A percentile compares a stretch with the other conserved stretches of the same genome.
These are phyloP conservation scores for Heliothis peltigera DNA, from an alignment of 2,888 invertebrate genomes.

Conservation along the genomic window DNA sequence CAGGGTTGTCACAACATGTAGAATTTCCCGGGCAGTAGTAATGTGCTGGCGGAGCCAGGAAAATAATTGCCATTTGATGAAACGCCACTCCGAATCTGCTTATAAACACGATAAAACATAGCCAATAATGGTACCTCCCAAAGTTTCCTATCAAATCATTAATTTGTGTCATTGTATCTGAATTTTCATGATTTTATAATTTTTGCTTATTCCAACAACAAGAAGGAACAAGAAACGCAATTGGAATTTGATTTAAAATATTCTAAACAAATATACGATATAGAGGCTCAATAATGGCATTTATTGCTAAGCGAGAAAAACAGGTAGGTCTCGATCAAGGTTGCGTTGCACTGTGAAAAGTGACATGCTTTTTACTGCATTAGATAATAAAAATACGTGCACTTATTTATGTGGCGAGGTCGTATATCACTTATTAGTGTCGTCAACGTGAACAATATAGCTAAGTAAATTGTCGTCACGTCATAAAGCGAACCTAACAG, in stretches of 20 bases:
- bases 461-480: conserved; percentile 10
- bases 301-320: conserved; percentile 37
- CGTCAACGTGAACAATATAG: not conserved
- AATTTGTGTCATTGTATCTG: conserved; percentile 75
- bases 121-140: conserved; percentile 55
- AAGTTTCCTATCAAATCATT: conserved; percentile 80
- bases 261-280: conserved; percentile 25
- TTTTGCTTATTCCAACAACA: conserved; percentile 4
- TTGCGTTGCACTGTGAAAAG: conserved; percentile 21
- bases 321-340: conserved; percentile 49
- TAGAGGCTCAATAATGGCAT: conserved; percentile 20
- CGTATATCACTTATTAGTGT: not conserved
- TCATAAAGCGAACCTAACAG: not conserved
- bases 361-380: conserved; percentile 9
- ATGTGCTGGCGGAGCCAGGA: conserved; percentile 82
- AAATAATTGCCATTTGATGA: conserved; percentile 88
- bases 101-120: conserved; percentile 81
- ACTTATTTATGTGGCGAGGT: conserved; percentile 5
- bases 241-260: conserved; percentile 8
- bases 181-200: conserved; percentile 7
- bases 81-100: conserved; percentile 87
- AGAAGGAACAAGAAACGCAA: conserved; percentile 15
- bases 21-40: conserved; percentile 74
- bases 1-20: conserved; percentile 87
- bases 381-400: conserved; percentile 5